Evolutionary conservation across 2,888 invertebrate genomes (phyloP).

Genomic region (Leptothorax acervorum): DNA sequence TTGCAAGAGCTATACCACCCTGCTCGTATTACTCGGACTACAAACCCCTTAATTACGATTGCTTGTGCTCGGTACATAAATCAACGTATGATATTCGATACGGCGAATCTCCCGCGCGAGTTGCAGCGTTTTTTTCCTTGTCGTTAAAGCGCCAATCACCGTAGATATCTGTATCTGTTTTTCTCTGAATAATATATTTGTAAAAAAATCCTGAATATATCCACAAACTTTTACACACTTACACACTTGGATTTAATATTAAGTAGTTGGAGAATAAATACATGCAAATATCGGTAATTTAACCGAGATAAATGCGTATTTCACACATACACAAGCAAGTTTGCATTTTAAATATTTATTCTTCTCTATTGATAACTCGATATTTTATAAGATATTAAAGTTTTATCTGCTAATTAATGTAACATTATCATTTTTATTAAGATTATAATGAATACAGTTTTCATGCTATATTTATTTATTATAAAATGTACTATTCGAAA

Average conservation of each 20-base stretch:
- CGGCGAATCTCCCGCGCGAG: conserved; percentile 40
- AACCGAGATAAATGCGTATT: neutral
- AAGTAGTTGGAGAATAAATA: conserved; percentile 9
- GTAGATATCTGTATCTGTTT: neutral
- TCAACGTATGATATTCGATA: conserved; percentile 52
- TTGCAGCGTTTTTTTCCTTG: conserved; percentile 33
- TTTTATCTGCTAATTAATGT: neutral
- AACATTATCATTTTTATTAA: conserved; percentile 13
- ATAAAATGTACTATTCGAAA: neutral
- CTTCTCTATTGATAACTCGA: neutral
- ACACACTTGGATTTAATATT: neutral
- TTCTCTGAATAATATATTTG: neutral
- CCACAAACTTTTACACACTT: neutral
- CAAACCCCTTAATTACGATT: conserved; percentile 62
- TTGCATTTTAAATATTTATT: neutral
- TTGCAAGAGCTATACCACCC: conserved; percentile 47
- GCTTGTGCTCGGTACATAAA: conserved; percentile 55
- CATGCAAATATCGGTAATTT: neutral
- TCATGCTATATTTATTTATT: conserved; percentile 4
- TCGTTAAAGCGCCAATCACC: conserved; percentile 38
- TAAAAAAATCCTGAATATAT: conserved; percentile 2
- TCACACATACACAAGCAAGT: neutral
- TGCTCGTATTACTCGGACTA: conserved; percentile 51
- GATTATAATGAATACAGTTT: neutral
- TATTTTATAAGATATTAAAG: neutral